Base-by-base conservation (phyloP, 2,113 vertebrate genomes). In the Lophius piscatorius region DNA sequence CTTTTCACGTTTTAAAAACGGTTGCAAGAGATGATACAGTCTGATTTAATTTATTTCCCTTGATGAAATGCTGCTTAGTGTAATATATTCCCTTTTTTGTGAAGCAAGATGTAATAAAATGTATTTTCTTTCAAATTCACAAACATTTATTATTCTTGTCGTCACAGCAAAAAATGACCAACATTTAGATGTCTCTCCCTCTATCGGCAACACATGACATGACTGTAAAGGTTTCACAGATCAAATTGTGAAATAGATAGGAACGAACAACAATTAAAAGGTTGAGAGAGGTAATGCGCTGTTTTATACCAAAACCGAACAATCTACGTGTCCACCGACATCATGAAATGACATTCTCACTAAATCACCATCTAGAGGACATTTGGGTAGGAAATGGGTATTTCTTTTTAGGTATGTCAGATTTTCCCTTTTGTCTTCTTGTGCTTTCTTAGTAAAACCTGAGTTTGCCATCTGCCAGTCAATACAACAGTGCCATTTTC, bases 141-240 rank as follows among this genome's bases (percentile, higher is more conserved):
- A 94, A 93, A 95, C 93, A 94, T 96, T 96, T 96, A 96, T 96
- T 96, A 89, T 92, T 90, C 65, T 92, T 80, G 78, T 87, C 85
- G 92, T 94, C 92, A 95, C 93, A 94, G 90, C 93, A 89, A 89
- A 86, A 87, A 91, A 91, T 88, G 88, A 92, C 89, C 89, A 88
- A 94, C 93, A 94, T 90, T 87, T 77, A 83, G 67, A 81, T 74
- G 69, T 60, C 66, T 77, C 31, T 77, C 63, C 80, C 88, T 92
- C 89, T 93, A 89, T 88, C 74, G 82, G 74, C 81, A 86, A 94
- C 94, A 93, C 87, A 88, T 74, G 90, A 87, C 91, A 92, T 87
- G 29, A 83, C 54, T 67, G 58, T 60, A 82, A n/a, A n/a, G 68
- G 90, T 90, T 93, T 94, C 92, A 95, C 93, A 95, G 87, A 91